phyloP scores from a whole-genome alignment of 2,888 invertebrate species.

The Liopterus haemorrhoidalis region DNA sequence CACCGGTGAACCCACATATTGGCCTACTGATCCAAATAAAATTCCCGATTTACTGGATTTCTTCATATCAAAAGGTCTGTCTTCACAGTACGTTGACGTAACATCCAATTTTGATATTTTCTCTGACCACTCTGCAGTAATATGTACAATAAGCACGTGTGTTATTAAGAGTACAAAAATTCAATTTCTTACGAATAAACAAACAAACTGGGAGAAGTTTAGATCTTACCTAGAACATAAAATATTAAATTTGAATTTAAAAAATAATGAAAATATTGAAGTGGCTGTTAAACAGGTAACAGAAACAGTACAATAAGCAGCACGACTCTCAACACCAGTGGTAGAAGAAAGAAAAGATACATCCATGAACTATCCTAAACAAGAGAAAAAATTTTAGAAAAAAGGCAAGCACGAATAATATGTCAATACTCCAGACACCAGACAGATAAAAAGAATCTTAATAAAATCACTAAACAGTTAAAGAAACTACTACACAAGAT shows the following conservation, averaged over 20 bases:
- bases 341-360: constrained; percentile 2
- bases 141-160: constrained; percentile 1
- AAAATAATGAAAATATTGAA: background rate
- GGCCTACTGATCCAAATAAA: constrained; percentile 11
- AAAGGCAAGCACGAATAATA: constrained; percentile 3
- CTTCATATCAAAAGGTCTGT: constrained; percentile 25
- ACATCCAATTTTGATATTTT: background rate
- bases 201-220: background rate
- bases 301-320: background rate
- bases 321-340: background rate
- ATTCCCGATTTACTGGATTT: constrained; percentile 12
- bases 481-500: background rate
- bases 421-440: constrained; percentile 1
- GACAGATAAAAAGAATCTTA: background rate
- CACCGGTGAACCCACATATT: constrained; percentile 1
- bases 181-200: background rate
- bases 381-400: constrained; percentile 4
- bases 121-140: constrained; percentile 6
- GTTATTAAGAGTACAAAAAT: constrained; percentile 1
- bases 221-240: background rate
- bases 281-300: background rate
- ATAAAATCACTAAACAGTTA: constrained; percentile 1
- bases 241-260: background rate
- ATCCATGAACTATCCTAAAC: constrained; percentile 3
- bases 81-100: constrained; percentile 5